phyloP scores from a whole-genome alignment of 2,888 invertebrate species.

The Steinernema hermaphroditum region DNA sequence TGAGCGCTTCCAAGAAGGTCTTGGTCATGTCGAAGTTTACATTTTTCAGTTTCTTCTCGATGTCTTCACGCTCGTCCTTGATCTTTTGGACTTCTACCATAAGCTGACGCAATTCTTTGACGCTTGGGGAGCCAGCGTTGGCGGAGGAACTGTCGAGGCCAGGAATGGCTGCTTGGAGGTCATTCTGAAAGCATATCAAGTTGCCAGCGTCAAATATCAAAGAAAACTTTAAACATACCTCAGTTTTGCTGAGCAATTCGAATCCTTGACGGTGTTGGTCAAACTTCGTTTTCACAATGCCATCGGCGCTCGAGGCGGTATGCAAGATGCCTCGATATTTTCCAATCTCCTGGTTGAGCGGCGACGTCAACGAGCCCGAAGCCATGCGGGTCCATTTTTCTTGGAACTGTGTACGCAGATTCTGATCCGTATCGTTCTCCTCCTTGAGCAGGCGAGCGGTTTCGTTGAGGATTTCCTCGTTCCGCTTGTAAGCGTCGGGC shows the following conservation, averaged over 20 bases:
- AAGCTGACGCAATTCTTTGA: constrained; percentile 75
- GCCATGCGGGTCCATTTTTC: constrained; percentile 88
- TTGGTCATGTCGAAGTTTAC: constrained; percentile 79
- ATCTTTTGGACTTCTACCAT: constrained; percentile 74
- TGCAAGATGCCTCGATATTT: constrained; percentile 89
- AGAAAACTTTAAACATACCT: too few species aligned
- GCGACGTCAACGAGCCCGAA: constrained; percentile 84
- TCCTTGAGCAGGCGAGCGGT: constrained; percentile 77
- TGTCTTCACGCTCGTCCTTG: constrained; percentile 80
- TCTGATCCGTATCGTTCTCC: constrained; percentile 86
- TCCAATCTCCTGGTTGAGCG: constrained; percentile 80
- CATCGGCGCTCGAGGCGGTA: constrained; percentile 81
- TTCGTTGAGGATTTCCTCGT: constrained; percentile 87
- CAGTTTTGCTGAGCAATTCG: constrained; percentile 78
- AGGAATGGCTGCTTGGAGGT: constrained; percentile 77
- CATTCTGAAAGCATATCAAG: constrained; percentile 67
- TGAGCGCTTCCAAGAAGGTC: constrained; percentile 43
- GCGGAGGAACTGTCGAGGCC: constrained; percentile 58
- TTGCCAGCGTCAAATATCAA: too few species aligned
- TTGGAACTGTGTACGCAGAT: constrained; percentile 85
- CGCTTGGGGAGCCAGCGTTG: constrained; percentile 70
- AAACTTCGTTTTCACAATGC: constrained; percentile 84
- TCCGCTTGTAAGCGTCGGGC: constrained; percentile 85
- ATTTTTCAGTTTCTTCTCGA: constrained; percentile 83
- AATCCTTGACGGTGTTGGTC: constrained; percentile 79